Base-by-base conservation (phyloP, 2,113 vertebrate species). In the Fulica atra region DNA sequence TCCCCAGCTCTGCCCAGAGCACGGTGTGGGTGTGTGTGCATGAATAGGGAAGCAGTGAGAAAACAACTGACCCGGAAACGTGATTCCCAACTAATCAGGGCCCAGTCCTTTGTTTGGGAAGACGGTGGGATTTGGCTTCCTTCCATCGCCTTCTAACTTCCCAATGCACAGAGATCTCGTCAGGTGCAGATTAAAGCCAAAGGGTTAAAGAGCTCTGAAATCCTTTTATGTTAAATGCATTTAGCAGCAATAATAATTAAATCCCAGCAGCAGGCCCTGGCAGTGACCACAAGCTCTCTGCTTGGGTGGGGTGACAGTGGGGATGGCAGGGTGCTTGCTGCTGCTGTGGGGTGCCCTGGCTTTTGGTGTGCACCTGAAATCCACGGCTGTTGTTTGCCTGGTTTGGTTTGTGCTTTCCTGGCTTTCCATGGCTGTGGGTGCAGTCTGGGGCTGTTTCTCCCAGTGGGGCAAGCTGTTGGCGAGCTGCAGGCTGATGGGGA, bases 361-460 rank as follows among this genome's bases (percentile, higher is more conserved):
- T n/a, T 64, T 40, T 44, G 21, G 7, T 70, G 21, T 66, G 12
- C 1, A 24, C 0, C 0, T 36, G 10, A 24, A 36, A 7, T 31
- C 60, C 23, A 3, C 1, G 0, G 9, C 15, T 66, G 46, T 31
- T 69, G 16, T 44, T 69, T 35, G 13, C 13, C 19, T 0, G 0
- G 4, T 35, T 33, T 42, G 29, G 29, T 51, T 54, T 25, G 36
- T 81, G 21, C 25, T 74, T 74, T 74, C 79, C 73, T 74, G 65
- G 33, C 25, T 18, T 59, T 92, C 28, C 69, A 28, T 16, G 42
- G 5, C 14, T 14, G 13, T 1, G 19, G 25, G 10, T 69, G 28
- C 16, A 20, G 54, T 35, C 77, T 56, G 6, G 2, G 29, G 35
- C 48, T 35, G 11, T 40, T 26, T 76, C 33, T 73, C 20, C 9